A percentile compares a stretch with the other conserved stretches of the same genome.
phyloP scores from a whole-genome alignment of 2,797 vertebrate genomes.

The Brachyrhaphis roseni region DNA sequence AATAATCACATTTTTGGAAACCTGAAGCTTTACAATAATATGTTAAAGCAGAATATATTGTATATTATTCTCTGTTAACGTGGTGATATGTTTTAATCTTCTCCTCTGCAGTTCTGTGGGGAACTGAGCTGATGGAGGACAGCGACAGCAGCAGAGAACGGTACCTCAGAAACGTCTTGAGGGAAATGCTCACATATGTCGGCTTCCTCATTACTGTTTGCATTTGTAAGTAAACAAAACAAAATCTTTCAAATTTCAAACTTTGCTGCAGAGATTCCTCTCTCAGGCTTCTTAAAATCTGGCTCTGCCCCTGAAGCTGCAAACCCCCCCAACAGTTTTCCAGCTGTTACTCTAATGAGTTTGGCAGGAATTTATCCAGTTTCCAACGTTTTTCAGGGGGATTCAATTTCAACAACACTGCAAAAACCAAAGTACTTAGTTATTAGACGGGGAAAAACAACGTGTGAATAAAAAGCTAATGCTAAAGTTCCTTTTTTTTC shows the following conservation, averaged over 20 bases:
- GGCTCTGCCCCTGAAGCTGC: slow-evolving; percentile 6
- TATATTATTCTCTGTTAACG: background rate
- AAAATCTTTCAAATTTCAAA: background rate
- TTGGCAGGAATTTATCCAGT: slow-evolving; percentile 20
- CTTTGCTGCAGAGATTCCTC: background rate
- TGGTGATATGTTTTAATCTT: background rate
- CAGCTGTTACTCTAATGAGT: slow-evolving; percentile 20
- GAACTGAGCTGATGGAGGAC: slow-evolving; percentile 94
- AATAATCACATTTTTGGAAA: background rate
- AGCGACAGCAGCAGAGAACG: slow-evolving; percentile 88
- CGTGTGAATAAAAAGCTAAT: slow-evolving; percentile 24
- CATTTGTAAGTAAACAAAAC: slow-evolving; percentile 85
- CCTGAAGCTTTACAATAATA: background rate
- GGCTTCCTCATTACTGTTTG: slow-evolving; percentile 91
- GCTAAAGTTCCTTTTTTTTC: slow-evolving; percentile 23
- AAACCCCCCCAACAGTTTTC: slow-evolving; percentile 38
- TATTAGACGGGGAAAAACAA: slow-evolving; percentile 12
- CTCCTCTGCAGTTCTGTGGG: slow-evolving; percentile 89
- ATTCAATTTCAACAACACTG: slow-evolving; percentile 15
- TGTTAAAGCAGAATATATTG: background rate
- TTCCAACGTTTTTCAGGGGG: background rate
- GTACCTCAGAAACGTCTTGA: slow-evolving; percentile 90
- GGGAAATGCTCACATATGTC: slow-evolving; percentile 91
- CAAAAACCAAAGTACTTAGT: background rate
- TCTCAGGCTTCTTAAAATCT: slow-evolving; percentile 2